A percentile compares a stretch with the other conserved stretches of the same genome.
Conservation (phyloP, 2,797 vertebrate genomes). For the Phataginus tetradactyla region DNA sequence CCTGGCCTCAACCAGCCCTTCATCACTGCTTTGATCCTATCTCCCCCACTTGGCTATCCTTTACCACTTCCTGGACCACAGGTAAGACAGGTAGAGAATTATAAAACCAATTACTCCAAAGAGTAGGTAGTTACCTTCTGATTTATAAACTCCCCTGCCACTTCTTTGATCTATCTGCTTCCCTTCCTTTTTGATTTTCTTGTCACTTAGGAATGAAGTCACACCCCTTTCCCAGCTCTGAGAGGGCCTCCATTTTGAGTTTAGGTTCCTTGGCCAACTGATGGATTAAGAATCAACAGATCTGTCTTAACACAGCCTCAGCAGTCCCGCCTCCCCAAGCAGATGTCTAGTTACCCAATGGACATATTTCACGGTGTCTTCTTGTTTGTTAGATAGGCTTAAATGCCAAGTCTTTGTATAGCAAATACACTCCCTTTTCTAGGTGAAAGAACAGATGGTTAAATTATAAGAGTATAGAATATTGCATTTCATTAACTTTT, state of each 20-base stretch:
- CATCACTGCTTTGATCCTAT: not conserved
- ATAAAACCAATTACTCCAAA: not conserved
- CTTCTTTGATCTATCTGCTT: not conserved
- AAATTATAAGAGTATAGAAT: not conserved
- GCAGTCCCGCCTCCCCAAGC: not conserved
- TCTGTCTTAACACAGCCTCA: not conserved
- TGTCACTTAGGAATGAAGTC: not conserved
- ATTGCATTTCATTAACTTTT: not conserved
- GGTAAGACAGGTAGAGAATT: not conserved
- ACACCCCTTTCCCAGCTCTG: not conserved
- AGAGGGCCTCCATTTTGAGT: not conserved
- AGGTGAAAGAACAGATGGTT: slow-evolving; percentile 22
- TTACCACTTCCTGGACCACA: not conserved
- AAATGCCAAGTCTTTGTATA: slow-evolving; percentile 50
- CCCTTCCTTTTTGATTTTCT: slow-evolving; percentile 18
- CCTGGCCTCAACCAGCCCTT: not conserved
- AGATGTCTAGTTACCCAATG: slow-evolving; percentile 23
- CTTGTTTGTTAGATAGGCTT: not conserved
- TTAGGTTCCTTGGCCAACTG: not conserved
- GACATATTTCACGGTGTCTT: slow-evolving; percentile 2
- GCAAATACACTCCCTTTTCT: not conserved
- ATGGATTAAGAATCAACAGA: not conserved
- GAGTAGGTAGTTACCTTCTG: not conserved
- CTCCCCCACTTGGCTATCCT: not conserved
- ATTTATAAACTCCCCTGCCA: not conserved